Conservation (phyloP, 2,888 invertebrate genomes). For the Drosophila conformis region DNA sequence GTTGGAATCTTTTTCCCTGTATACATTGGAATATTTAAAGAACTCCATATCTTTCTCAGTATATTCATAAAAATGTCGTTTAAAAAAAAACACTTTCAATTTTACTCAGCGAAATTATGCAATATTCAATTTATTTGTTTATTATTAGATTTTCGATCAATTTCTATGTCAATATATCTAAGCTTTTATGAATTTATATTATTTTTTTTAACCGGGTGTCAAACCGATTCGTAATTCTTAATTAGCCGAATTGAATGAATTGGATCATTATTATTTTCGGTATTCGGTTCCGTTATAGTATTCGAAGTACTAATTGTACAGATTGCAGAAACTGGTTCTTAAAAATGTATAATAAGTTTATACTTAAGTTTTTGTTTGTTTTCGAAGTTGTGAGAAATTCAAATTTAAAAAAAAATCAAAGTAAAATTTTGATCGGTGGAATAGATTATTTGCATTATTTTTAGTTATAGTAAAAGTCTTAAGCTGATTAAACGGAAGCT, state of each 20-base stretch:
- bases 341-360: neutral
- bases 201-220: neutral
- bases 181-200: neutral
- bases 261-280: neutral
- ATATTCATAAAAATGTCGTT: neutral
- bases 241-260: too few relatives aligned
- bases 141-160: neutral
- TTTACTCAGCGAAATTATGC: neutral
- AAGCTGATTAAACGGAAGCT: neutral
- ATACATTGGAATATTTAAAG: neutral
- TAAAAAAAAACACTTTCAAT: neutral
- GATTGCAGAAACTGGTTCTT: neutral
- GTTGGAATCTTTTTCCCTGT: neutral
- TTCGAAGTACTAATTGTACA: neutral
- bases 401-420: neutral
- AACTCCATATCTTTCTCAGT: neutral
- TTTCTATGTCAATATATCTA: neutral
- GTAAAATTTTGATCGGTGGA: too few relatives aligned
- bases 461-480: neutral
- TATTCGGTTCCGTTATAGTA: neutral
- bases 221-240: neutral
- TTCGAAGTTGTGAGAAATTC: neutral
- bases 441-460: neutral
- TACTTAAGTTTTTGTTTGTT: neutral
- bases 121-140: neutral